Percentiles rank a stretch among this genome's conserved stretches.
These are phyloP conservation scores for Polypterus senegalus DNA, from an alignment of 2,113 vertebrate species.

Conservation along the genomic window DNA sequence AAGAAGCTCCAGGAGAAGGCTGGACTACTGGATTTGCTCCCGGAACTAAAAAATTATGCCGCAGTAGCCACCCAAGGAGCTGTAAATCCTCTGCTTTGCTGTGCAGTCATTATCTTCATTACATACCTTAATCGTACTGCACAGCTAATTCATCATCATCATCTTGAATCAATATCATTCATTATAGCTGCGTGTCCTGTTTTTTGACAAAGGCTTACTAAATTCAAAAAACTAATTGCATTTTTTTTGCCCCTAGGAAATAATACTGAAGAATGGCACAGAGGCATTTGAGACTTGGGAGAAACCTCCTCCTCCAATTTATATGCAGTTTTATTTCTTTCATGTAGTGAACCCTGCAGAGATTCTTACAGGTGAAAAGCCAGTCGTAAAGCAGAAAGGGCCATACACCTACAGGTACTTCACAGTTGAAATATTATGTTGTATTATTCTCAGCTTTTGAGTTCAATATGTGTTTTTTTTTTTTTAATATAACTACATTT, in stretches of 20 bases:
- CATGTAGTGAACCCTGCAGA: conserved; percentile 74
- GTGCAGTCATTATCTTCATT: too few species aligned
- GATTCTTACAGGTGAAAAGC: conserved; percentile 56
- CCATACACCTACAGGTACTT: conserved; percentile 84
- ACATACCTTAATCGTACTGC: too few species aligned
- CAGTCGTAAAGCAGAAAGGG: conserved; percentile 63
- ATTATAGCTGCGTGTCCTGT: neutral
- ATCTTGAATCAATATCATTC: too few species aligned
- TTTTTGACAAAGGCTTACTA: neutral
- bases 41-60: too few species aligned
- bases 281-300: conserved; percentile 77
- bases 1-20: too few species aligned
- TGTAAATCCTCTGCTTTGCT: too few species aligned
- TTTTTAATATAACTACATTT: too few species aligned
- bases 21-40: too few species aligned
- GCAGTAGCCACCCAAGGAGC: too few species aligned
- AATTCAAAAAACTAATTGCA: neutral
- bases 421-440: neutral
- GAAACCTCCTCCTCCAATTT: conserved; percentile 73
- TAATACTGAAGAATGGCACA: conserved; percentile 72
- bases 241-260: conserved; percentile 49
- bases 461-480: neutral
- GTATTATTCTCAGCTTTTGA: neutral
- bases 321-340: conserved; percentile 86
- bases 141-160: too few species aligned